Evolutionary conservation across 2,797 vertebrate species (phyloP), one percentile per base, ranked within the genome.

Genomic region (Alauda arvensis): DNA sequence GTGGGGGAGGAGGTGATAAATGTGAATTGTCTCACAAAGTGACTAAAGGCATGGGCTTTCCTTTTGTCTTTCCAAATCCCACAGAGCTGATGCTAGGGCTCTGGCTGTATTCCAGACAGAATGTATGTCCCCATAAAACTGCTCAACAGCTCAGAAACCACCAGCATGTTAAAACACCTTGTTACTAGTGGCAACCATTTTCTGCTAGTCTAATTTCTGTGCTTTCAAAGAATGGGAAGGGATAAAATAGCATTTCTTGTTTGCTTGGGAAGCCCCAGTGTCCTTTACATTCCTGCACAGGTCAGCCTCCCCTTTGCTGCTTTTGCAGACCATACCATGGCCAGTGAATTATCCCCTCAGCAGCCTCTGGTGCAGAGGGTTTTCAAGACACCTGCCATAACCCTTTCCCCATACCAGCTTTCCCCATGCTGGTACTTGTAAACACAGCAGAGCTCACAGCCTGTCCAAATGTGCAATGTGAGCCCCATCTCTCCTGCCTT

Each of bases 171-270:
- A 87, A 91, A 89, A 60, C 42, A 81, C 42, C 60, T 81, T 87
- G 85, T 94, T 93, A 93, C 91, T 56, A 81, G 25, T 83, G 67
- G 93, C 93, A 93, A 90, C 89, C 83, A 79, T 87, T 87, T 91
- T 92, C 71, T 87, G 45, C 80, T 67, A 53, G 60, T 51, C 67
- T 90, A 62, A 60, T 67, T 85, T 87, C 68, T 83, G n/a, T 56
- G n/a, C 56, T 69, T 87, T 66, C 14, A 18, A 80, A 79, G 79
- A 71, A 10, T 52, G 24, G 62, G 29, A 87, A 82, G 33, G 55
- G 15, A 56, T 63, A 45, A 91, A 92, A 46, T 33, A 60, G 9
- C 3, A 2, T 70, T 89, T 81, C 49, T 76, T 80, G 39, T 78
- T 90, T 87, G n/a, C 87, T 60, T 68, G 28, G 86, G 57, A 85